Base-by-base conservation (phyloP, 92 coral and sea anemone species). In the Umimayanthus kanabou region DNA sequence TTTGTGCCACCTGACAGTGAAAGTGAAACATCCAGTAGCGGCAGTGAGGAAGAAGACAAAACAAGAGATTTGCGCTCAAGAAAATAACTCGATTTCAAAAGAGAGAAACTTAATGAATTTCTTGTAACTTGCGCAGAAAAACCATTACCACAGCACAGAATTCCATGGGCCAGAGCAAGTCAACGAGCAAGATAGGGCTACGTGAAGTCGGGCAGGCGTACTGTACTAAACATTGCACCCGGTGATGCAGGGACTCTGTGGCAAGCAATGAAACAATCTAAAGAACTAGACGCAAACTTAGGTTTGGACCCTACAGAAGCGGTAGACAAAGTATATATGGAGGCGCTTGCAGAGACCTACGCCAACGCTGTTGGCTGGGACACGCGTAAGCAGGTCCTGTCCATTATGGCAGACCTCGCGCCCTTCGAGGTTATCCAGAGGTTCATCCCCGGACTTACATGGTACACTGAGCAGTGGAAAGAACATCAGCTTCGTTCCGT, bases 211-310 rank as follows among this genome's bases (percentile, higher is more conserved):
- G 77, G 77, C 77, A 29, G 77, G 3, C 37, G 25, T 28, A 47
- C 77, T 73, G 77, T 37, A 2, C 43, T 73, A 14, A 73, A 73
- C 25, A 73, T 73, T 72, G 33, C 77, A 28, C 39, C 77, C 77
- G 10, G 3, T 72, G 77, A 72, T 33, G 77, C 77, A 30, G 77
- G 77, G 16, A 16, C 39, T 26, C 43, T 72, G 37, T 33, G 37
- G 37, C 37, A 33, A 33, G 37, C 37, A 33, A 2, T 33, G 37
- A 33, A 33, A 33, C 37, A 33, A 33, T 33, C 37, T 33, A 33
- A 33, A 33, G 37, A 33, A 33, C 37, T 33, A 33, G 37, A 33
- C 37, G 37, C 37, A 33, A 33, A 33, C 37, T 33, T 33, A 33
- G 37, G 37, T 33, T 33, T 33, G 37, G 37, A 33, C 37, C 37